Evolutionary conservation across 2,888 invertebrate species (phyloP).

Genomic region (Scrobipalpa atriplicella): DNA sequence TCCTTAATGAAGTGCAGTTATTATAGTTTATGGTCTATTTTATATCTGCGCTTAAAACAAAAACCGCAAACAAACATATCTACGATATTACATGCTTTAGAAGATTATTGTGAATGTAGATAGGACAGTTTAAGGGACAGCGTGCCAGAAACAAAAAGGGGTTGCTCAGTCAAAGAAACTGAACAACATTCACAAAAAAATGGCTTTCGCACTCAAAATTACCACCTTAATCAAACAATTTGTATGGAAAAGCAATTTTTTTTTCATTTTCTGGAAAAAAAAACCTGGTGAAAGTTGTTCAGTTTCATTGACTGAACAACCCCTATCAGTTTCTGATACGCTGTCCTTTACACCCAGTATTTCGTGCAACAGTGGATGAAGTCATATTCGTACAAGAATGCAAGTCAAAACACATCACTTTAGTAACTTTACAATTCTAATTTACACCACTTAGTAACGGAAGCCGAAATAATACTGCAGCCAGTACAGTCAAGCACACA

Average conservation of each 20-base stretch:
- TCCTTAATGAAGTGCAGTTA: constrained; percentile 13
- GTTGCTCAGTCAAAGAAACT: too few species aligned
- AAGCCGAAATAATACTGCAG: constrained; percentile 14
- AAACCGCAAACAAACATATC: background rate
- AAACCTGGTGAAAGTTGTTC: too few species aligned
- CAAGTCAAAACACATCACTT: constrained; percentile 8
- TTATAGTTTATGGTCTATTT: constrained; percentile 1
- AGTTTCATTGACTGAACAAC: too few species aligned
- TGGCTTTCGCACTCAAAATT: too few species aligned
- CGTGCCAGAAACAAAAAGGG: too few species aligned
- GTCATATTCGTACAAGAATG: constrained; percentile 5
- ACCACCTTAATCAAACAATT: too few species aligned
- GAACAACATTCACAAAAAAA: too few species aligned
- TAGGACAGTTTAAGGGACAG: too few species aligned
- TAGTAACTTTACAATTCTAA: constrained; percentile 18
- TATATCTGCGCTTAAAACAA: background rate
- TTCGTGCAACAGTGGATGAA: background rate
- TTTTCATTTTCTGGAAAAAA: too few species aligned
- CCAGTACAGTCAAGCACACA: background rate
- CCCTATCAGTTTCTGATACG: too few species aligned
- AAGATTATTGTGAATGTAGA: background rate
- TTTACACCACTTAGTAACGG: constrained; percentile 18
- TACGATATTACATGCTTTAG: background rate
- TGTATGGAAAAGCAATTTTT: too few species aligned
- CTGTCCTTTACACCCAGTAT: too few species aligned